phyloP scores from a whole-genome alignment of 2,113 vertebrate species.

The Tringa solitaria region DNA sequence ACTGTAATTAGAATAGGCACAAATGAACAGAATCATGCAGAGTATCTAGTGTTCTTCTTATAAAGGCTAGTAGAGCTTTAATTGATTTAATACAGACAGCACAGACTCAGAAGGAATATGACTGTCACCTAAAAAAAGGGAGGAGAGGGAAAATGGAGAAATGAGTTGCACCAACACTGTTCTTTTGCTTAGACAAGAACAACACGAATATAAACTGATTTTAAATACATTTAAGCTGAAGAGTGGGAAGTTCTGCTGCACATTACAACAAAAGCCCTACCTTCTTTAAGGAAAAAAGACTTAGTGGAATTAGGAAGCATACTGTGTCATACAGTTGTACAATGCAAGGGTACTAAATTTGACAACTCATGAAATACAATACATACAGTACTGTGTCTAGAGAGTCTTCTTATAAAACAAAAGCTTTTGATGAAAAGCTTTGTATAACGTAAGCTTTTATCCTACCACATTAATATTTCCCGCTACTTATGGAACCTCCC shows the following conservation, averaged over 20 bases:
- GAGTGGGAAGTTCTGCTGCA: not conserved
- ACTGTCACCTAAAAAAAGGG: not conserved
- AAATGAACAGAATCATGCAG: not conserved
- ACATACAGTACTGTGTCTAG: fast-evolving
- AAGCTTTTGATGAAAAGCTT: not conserved
- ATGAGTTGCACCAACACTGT: not conserved
- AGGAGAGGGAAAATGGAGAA: not conserved
- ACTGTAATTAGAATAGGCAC: not conserved
- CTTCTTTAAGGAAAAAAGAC: constrained; percentile 20
- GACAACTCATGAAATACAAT: not conserved
- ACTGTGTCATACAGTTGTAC: not conserved
- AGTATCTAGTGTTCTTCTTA: not conserved
- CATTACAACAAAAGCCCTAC: not conserved
- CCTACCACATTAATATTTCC: not conserved
- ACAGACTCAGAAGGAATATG: not conserved
- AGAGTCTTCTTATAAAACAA: not conserved
- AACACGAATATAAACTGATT: constrained; percentile 3
- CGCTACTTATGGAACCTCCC: not conserved
- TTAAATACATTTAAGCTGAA: not conserved
- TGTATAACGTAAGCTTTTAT: not conserved
- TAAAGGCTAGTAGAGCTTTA: not conserved
- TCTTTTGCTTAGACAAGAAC: not conserved
- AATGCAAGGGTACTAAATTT: not conserved
- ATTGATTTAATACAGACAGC: not conserved
- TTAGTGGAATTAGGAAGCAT: not conserved